Evolutionary conservation across 1,140 invertebrate genomes (phyloP).

Genomic region (Lordiphosa mommai): DNA sequence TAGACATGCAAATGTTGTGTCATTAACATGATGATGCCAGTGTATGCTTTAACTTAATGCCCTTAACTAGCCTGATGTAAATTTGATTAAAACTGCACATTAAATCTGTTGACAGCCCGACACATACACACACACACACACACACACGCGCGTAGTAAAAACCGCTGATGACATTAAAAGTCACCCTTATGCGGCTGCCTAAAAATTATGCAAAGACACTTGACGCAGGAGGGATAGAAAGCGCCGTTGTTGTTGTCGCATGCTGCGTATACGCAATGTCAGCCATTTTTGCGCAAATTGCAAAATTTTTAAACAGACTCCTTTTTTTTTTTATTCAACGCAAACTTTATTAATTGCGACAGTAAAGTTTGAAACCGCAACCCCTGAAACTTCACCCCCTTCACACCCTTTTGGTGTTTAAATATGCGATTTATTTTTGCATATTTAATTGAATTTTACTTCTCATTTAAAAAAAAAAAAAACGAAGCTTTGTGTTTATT

Average conservation of each 20-base stretch:
- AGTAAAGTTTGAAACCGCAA: conserved; percentile 45
- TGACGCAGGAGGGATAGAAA: background rate
- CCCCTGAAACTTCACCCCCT: conserved; percentile 1
- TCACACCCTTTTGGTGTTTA: background rate
- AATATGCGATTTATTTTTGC: background rate
- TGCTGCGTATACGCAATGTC: conserved; percentile 40
- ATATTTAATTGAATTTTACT: no score
- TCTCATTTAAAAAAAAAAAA: no score
- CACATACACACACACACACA: background rate
- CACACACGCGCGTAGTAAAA: background rate
- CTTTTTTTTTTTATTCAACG: conserved; percentile 32
- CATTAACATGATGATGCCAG: background rate
- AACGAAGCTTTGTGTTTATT: no score
- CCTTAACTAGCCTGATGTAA: conserved; percentile 33
- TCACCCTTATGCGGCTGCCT: conserved; percentile 43
- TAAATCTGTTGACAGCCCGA: conserved; percentile 53
- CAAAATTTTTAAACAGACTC: conserved; percentile 39
- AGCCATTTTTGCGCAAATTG: conserved; percentile 57
- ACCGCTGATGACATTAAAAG: conserved; percentile 57
- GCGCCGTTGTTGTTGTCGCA: conserved; percentile 37
- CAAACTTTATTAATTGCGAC: conserved; percentile 74
- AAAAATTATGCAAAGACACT: conserved; percentile 64
- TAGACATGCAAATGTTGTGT: no score
- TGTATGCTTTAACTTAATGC: background rate
- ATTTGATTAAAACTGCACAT: conserved; percentile 63